Base-by-base conservation (phyloP, 2,888 invertebrate species). In the Hesperia comma region DNA sequence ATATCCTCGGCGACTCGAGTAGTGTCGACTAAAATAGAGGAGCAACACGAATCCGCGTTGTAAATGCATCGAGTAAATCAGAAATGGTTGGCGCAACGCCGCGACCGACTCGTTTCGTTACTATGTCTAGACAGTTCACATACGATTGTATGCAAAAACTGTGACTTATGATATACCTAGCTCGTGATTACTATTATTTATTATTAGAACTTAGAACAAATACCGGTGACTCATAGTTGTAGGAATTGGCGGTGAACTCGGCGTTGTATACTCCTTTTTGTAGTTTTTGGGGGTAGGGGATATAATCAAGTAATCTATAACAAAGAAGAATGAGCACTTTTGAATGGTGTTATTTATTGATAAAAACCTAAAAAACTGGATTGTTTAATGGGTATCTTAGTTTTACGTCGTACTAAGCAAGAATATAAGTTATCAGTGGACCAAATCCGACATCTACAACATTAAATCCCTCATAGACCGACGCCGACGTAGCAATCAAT, bases 21-120 rank as follows among this genome's bases (percentile, higher is more conserved):
- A 71, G 74, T 75, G 70, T 71, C 71, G 54, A 66, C 63, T 72
- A 76, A 80, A 80, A 80, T 77, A 77, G 70, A 77, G 69, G 72
- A 70, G 75, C 74, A 75, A 75, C 51, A 64, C n/a, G 43, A 57
- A n/a, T 26, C 5, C 57, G 26, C 43, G 19, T 26, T 74, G 77
- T 75, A 81, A 82, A 80, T 81, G 79, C 76, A 75, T n/a, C 6
- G 32, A 60, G 32, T 33, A 64, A 60, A 53, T 53, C 66, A 37
- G 58, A 14, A 61, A 66, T 69, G 75, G 75, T 83, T 81, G 79
- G 79, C 75, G 76, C 80, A 80, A 79, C 74, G 74, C 71, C 26
- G 26, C 26, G 26, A 5, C 26, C 73, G 74, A 71, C 67, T 71
- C 70, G 70, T 71, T 70, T 68, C 68, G 61, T 41, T 61, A 55